phyloP scores from a whole-genome alignment of 1,140 invertebrate species.

The Macrotrachela quadricornifera region DNA sequence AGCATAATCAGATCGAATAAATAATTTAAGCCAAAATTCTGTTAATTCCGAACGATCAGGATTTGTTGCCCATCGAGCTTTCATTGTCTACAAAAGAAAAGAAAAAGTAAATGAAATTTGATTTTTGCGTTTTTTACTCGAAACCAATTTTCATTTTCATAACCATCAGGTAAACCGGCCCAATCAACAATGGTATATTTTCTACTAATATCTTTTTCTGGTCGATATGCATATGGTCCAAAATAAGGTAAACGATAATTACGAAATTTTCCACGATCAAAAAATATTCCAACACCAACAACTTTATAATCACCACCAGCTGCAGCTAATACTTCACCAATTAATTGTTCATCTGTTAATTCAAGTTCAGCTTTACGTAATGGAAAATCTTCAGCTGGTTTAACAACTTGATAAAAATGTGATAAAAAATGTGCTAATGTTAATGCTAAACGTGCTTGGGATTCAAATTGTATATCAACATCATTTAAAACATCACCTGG shows the following conservation, averaged over 20 bases:
- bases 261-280: slow-evolving; percentile 79
- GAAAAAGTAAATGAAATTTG: neutral
- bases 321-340: slow-evolving; percentile 50
- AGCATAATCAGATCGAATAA: slow-evolving; percentile 60
- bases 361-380: slow-evolving; percentile 16
- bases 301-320: slow-evolving; percentile 65
- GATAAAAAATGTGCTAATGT: slow-evolving; percentile 80
- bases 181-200: slow-evolving; percentile 10
- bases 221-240: slow-evolving; percentile 81
- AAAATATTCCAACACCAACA: slow-evolving; percentile 71
- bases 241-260: slow-evolving; percentile 37
- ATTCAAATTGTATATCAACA: slow-evolving; percentile 64
- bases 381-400: slow-evolving; percentile 56
- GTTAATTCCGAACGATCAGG: slow-evolving; percentile 54
- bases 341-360: slow-evolving; percentile 24
- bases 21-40: slow-evolving; percentile 74
- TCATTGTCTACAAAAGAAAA: neutral
- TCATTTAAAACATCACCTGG: slow-evolving; percentile 46
- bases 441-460: slow-evolving; percentile 80
- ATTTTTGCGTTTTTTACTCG: too few species aligned
- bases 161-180: slow-evolving; percentile 11
- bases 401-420: slow-evolving; percentile 71
- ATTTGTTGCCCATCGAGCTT: slow-evolving; percentile 67
- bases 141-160: slow-evolving; percentile 8
- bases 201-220: slow-evolving; percentile 42